These are phyloP conservation scores for Chascanopsetta lugubris DNA, from an alignment of 2,113 vertebrate species.

Conservation along the genomic window DNA sequence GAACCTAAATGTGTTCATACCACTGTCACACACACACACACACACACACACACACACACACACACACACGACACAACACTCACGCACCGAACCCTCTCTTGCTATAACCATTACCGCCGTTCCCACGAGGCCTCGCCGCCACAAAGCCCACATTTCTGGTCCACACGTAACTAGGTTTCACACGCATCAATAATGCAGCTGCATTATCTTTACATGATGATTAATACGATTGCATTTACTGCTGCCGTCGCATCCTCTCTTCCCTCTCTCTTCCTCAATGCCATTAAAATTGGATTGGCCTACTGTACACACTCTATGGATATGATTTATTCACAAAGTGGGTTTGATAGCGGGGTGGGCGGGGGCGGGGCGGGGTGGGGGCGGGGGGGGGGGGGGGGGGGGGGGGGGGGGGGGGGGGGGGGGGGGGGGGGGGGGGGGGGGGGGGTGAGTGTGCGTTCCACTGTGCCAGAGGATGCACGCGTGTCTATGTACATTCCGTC, in stretches of 20 bases:
- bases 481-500: conserved; percentile 7
- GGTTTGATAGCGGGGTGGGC: conserved; percentile 21
- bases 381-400: too few relatives aligned
- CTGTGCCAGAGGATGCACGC: conserved; percentile 12
- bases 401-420: too few relatives aligned
- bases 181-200: conserved; percentile 65
- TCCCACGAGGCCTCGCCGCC: conserved; percentile 1
- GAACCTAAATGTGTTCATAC: background rate
- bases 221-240: conserved; percentile 61
- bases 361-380: too few relatives aligned
- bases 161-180: conserved; percentile 52
- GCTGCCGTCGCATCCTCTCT: conserved; percentile 33
- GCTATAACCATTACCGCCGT: conserved; percentile 5
- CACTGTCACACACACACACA: conserved; percentile 7
- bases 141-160: conserved; percentile 22
- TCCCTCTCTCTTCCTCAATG: conserved; percentile 40
- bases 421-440: too few relatives aligned
- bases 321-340: conserved; percentile 62
- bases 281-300: conserved; percentile 69
- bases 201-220: conserved; percentile 64
- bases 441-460: conserved; percentile 43
- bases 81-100: conserved; percentile 7
- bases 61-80: conserved; percentile 28
- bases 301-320: conserved; percentile 38
- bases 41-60: conserved; percentile 21